These are phyloP conservation scores for Hoplias malabaricus DNA, from an alignment of 2,113 vertebrate genomes.

Conservation along the genomic window DNA sequence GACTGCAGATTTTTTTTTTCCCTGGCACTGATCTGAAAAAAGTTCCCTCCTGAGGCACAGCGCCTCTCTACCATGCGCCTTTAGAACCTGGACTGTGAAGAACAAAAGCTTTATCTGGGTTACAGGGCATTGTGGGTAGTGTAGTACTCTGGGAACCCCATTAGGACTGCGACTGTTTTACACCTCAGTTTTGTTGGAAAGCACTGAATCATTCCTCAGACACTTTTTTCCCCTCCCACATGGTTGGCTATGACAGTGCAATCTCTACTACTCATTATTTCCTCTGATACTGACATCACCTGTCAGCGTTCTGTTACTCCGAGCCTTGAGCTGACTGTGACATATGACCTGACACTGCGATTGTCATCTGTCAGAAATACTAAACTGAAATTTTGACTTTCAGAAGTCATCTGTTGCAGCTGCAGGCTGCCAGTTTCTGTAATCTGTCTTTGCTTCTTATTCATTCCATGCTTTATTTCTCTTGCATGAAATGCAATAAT, in stretches of 20 bases:
- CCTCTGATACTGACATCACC: background rate
- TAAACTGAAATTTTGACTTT: background rate
- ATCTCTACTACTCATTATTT: background rate
- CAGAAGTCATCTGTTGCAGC: background rate
- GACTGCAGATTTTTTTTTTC: too few relatives aligned
- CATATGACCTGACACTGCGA: background rate
- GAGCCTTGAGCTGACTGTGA: background rate
- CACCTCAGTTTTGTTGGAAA: background rate
- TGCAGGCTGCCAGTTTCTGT: background rate
- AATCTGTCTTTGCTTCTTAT: background rate
- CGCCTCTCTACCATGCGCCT: background rate
- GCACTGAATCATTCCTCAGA: constrained; percentile 25
- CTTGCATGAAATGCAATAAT: background rate
- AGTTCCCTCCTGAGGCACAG: background rate
- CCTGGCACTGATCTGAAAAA: too few relatives aligned
- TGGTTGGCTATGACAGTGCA: background rate
- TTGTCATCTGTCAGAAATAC: background rate
- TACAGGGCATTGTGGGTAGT: constrained; percentile 34
- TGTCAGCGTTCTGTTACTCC: background rate
- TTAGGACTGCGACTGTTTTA: background rate
- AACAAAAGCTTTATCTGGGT: constrained; percentile 33
- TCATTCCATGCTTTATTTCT: background rate
- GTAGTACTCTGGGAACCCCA: constrained; percentile 1
- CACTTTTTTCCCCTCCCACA: background rate
- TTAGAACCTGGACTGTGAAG: constrained; percentile 8